These are phyloP conservation scores for Yponomeuta cagnagella DNA, from an alignment of 2,888 invertebrate species.

Conservation along the genomic window DNA sequence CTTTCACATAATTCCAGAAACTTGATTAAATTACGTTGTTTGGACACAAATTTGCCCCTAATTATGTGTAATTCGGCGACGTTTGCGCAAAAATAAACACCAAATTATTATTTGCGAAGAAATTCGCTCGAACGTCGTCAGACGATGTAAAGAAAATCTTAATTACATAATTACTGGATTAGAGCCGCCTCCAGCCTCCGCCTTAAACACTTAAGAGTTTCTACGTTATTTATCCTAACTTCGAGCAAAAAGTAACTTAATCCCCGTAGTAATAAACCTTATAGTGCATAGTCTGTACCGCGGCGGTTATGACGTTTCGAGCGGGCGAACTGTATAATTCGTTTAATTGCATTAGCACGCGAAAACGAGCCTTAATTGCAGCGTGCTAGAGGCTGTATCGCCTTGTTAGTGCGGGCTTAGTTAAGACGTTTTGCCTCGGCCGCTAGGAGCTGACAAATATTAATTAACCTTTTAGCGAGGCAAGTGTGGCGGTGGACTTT, in stretches of 20 bases:
- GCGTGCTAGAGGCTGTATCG: slow-evolving; percentile 4
- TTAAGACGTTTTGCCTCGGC: slow-evolving; percentile 29
- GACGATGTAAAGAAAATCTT: slow-evolving; percentile 21
- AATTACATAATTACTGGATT: slow-evolving; percentile 40
- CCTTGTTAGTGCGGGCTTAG: slow-evolving; percentile 15
- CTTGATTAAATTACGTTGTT: neutral
- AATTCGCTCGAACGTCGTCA: neutral
- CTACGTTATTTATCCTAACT: slow-evolving; percentile 23
- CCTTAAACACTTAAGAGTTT: slow-evolving; percentile 28
- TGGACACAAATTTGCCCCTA: neutral
- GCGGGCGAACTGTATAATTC: slow-evolving; percentile 8
- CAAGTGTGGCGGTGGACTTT: slow-evolving; percentile 33
- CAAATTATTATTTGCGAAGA: neutral
- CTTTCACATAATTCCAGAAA: neutral
- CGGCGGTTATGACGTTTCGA: neutral
- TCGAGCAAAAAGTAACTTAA: neutral
- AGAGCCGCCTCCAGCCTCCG: slow-evolving; percentile 22
- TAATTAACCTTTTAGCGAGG: slow-evolving; percentile 45
- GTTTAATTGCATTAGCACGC: slow-evolving; percentile 10
- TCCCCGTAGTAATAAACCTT: neutral
- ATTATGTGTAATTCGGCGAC: neutral
- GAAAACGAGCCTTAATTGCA: slow-evolving; percentile 5
- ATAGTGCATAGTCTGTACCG: neutral
- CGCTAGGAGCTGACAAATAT: slow-evolving; percentile 43
- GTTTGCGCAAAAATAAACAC: neutral